Evolutionary conservation across 2,888 invertebrate species (phyloP).

Genomic region (Eutolmus rufibarbis): DNA sequence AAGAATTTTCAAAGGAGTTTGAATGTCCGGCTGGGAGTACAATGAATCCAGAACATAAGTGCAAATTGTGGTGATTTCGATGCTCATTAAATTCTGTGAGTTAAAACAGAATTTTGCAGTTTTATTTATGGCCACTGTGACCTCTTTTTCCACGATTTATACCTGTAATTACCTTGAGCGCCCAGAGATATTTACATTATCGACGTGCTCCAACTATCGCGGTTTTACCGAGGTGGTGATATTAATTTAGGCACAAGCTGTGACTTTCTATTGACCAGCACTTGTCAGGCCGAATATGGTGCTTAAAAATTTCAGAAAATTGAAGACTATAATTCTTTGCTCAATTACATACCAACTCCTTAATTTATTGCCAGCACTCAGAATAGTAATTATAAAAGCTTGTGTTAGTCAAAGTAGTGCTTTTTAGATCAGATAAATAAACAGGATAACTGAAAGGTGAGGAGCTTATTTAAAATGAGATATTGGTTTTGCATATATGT

Average conservation of each 20-base stretch:
- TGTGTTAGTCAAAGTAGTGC: too few species aligned
- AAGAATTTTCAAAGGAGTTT: constrained; percentile 33
- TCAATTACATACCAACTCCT: background rate
- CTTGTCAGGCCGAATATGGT: background rate
- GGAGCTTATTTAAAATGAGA: too few species aligned
- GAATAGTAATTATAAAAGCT: background rate
- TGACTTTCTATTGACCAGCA: background rate
- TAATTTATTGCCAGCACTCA: background rate
- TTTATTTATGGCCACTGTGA: background rate
- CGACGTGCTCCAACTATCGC: background rate
- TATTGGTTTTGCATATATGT: too few species aligned
- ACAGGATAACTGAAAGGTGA: too few species aligned
- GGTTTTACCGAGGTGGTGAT: background rate
- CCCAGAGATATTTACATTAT: background rate
- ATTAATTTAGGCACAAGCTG: background rate
- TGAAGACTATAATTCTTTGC: background rate
- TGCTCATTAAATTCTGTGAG: background rate
- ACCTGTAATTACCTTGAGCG: background rate
- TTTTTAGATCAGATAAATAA: too few species aligned
- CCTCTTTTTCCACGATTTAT: background rate
- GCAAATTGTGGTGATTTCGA: background rate
- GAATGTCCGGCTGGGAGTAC: constrained; percentile 9
- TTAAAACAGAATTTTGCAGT: background rate
- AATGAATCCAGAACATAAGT: constrained; percentile 10
- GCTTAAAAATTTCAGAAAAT: background rate